phyloP scores from a whole-genome alignment of 2,888 invertebrate genomes.

The Coremacera marginata region DNA sequence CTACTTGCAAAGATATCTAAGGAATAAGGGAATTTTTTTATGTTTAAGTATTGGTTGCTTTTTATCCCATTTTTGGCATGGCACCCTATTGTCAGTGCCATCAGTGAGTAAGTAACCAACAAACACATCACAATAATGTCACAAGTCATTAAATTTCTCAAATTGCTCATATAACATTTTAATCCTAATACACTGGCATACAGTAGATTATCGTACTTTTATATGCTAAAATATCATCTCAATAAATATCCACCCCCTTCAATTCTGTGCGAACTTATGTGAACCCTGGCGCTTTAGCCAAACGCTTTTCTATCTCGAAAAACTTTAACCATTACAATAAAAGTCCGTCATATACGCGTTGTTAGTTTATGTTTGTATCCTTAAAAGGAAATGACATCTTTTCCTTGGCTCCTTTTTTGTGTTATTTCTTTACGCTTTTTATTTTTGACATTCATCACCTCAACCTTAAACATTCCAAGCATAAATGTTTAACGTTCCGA shows the following conservation, averaged over 20 bases:
- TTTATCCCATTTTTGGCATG: no score
- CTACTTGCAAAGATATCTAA: no score
- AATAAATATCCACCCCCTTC: conserved; percentile 54
- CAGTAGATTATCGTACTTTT: conserved; percentile 18
- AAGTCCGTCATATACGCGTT: conserved; percentile 28
- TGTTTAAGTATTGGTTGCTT: no score
- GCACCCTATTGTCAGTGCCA: no score
- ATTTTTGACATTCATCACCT: conserved; percentile 41
- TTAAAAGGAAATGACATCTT: conserved; percentile 60
- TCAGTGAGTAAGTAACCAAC: no score
- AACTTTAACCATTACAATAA: conserved; percentile 25
- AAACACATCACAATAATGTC: conserved; percentile 39
- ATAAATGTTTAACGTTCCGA: conserved; percentile 63
- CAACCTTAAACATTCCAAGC: conserved; percentile 32
- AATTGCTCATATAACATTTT: conserved; percentile 50
- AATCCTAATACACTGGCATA: conserved; percentile 26
- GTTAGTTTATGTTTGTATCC: not conserved
- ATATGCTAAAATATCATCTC: conserved; percentile 50
- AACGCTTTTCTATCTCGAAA: not conserved
- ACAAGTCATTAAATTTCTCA: conserved; percentile 60
- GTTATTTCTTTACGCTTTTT: conserved; percentile 23
- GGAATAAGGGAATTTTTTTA: no score
- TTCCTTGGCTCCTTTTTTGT: conserved; percentile 41
- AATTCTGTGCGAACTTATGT: conserved; percentile 48
- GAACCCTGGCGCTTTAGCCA: conserved; percentile 17